Evolutionary conservation across 2,113 vertebrate genomes (phyloP).

Genomic region (Brachyistius frenatus): DNA sequence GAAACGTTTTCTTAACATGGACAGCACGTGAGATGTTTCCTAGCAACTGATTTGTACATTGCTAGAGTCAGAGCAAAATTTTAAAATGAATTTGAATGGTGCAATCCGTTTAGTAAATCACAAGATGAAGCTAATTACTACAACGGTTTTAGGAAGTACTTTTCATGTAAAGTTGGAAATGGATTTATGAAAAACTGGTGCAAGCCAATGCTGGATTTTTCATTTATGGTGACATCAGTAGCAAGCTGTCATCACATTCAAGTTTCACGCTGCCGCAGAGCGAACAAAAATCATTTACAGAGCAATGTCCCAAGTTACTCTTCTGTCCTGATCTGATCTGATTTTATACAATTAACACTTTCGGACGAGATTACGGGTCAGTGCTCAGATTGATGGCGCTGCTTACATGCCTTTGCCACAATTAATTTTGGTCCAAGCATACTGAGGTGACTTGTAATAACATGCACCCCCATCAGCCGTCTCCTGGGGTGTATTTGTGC

Average conservation of each 20-base stretch:
- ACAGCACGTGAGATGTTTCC: neutral
- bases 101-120: neutral
- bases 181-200: constrained; percentile 9
- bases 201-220: constrained; percentile 14
- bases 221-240: constrained; percentile 15
- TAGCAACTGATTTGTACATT: neutral
- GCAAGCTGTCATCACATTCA: constrained; percentile 1
- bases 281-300: neutral
- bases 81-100: neutral
- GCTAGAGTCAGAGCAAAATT: neutral
- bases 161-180: neutral
- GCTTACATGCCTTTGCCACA: constrained; percentile 8
- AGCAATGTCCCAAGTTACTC: neutral
- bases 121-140: neutral
- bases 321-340: constrained; percentile 13
- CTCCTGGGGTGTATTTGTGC: constrained; percentile 64
- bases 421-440: constrained; percentile 45
- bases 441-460: constrained; percentile 34
- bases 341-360: constrained; percentile 42
- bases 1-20: too few relatives aligned
- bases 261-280: neutral
- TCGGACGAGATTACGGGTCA: constrained; percentile 18
- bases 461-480: constrained; percentile 61
- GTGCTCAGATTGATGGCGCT: constrained; percentile 9
- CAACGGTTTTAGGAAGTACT: neutral